Evolutionary conservation across 2,888 invertebrate species (phyloP).

Genomic region (Caenorhabditis japonica): DNA sequence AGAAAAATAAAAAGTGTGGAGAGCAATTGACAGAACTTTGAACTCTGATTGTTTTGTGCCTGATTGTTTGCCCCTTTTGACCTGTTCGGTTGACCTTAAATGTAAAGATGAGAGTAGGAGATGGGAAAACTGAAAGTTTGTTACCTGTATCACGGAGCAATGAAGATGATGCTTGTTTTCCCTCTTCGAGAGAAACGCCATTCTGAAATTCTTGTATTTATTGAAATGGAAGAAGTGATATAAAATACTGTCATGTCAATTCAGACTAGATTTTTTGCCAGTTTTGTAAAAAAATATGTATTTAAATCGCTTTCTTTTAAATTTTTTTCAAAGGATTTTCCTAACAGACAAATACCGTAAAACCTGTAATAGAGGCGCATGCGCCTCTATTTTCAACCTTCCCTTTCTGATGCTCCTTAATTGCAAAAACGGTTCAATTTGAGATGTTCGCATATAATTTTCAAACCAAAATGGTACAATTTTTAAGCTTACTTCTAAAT

Average conservation of each 20-base stretch:
- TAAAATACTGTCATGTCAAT: not conserved
- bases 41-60: too few relatives aligned
- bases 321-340: too few relatives aligned
- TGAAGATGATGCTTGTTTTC: conserved; percentile 52
- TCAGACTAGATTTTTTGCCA: not conserved
- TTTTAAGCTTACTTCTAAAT: too few relatives aligned
- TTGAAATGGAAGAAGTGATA: not conserved
- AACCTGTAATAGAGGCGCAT: too few relatives aligned
- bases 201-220: conserved; percentile 36
- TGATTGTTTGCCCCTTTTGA: conserved; percentile 17
- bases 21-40: conserved; percentile 44
- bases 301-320: too few relatives aligned
- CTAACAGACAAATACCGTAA: too few relatives aligned
- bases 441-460: too few relatives aligned
- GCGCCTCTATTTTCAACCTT: too few relatives aligned
- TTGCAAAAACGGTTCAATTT: too few relatives aligned
- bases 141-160: conserved; percentile 45
- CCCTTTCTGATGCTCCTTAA: too few relatives aligned
- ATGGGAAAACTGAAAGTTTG: not conserved
- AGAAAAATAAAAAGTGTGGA: conserved; percentile 47
- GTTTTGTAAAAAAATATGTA: too few relatives aligned
- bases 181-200: conserved; percentile 57
- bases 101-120: not conserved
- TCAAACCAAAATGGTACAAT: too few relatives aligned
- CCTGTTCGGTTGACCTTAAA: conserved; percentile 14